Evolutionary conservation across 1,140 invertebrate species (phyloP), one percentile per base, ranked within the genome.

Genomic region (Trypoxylus dichotomus): DNA sequence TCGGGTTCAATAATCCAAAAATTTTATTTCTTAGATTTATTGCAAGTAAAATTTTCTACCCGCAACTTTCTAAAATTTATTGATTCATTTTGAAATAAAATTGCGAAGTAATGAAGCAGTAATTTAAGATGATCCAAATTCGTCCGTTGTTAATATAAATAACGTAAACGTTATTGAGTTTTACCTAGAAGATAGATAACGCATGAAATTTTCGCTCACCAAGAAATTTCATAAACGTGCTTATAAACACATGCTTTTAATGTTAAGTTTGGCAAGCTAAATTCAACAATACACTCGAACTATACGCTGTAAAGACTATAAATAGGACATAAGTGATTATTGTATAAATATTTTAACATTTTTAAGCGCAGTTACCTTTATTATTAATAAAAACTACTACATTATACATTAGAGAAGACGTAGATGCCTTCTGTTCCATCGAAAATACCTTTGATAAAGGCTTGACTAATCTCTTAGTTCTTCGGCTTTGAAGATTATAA

Each of bases 241-340:
- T 13, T 29, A 68, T 68, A 68, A 68, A 68, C 60, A 68, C 27
- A 29, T 68, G 19, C 60, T 68, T 68, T 68, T 68, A 68, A 68
- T 27, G 60, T 68, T 68, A 29, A 68, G 27, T 68, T 68, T 68
- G 60, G 60, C 60, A 68, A 68, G 27, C 60, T 27, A 24, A 68
- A 68, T 68, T 68, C 60, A 68, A 68, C 21, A 68, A 68, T 29
- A 68, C 13, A 68, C 27, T 68, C 24, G 19, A 54, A 54, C 47
- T 54, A 54, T 54, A 54, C 19, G 47, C 19, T 54, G 47, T 54
- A 19, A 54, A 37, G 15, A 15, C 15, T 54, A 54, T 54, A 54
- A 54, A 54, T 54, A 54, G 47, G 47, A 54, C 47, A 54, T 54
- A 54, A 54, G 47, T 54, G 47, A 54, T 54, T 54, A 54, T 19